Evolutionary conservation across 2,797 vertebrate species (phyloP).

Genomic region (Acestrorhynchus altus): DNA sequence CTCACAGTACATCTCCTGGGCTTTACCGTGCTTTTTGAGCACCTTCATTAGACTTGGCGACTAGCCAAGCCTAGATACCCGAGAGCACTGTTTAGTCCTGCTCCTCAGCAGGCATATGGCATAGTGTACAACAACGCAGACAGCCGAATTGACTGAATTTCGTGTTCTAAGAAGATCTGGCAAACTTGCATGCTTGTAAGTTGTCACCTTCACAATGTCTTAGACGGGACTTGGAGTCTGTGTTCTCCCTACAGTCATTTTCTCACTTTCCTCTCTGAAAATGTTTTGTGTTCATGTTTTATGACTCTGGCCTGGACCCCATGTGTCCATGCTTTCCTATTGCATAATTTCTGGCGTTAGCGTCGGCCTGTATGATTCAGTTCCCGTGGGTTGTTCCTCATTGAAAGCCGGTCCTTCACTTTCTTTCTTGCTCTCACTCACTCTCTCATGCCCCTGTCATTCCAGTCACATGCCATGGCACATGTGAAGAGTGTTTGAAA

Average conservation of each 20-base stretch:
- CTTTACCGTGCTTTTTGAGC: constrained; percentile 51
- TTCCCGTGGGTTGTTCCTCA: constrained; percentile 45
- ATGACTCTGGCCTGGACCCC: constrained; percentile 12
- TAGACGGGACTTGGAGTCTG: constrained; percentile 8
- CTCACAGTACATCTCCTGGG: not conserved
- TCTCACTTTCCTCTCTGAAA: constrained; percentile 19
- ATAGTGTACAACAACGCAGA: not conserved
- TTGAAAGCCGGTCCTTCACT: constrained; percentile 36
- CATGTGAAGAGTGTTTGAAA: constrained; percentile 32
- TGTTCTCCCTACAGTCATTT: not conserved
- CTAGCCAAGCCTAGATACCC: constrained; percentile 38
- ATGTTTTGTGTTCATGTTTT: constrained; percentile 37
- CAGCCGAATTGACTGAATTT: not conserved
- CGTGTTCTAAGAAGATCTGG: constrained; percentile 7
- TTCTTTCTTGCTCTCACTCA: constrained; percentile 30
- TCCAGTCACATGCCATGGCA: constrained; percentile 46
- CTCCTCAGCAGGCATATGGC: not conserved
- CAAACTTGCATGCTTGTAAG: constrained; percentile 7
- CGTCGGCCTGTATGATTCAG: constrained; percentile 46
- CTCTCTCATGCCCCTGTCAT: constrained; percentile 10
- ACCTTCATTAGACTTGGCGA: constrained; percentile 52
- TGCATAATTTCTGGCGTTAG: constrained; percentile 39
- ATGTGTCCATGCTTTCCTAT: constrained; percentile 12
- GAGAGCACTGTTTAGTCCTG: not conserved
- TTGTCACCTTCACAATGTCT: not conserved